Percentiles rank a stretch among this genome's conserved stretches.
Evolutionary conservation across 2,113 vertebrate genomes (phyloP).

Genomic region (Oncorhynchus masou): DNA sequence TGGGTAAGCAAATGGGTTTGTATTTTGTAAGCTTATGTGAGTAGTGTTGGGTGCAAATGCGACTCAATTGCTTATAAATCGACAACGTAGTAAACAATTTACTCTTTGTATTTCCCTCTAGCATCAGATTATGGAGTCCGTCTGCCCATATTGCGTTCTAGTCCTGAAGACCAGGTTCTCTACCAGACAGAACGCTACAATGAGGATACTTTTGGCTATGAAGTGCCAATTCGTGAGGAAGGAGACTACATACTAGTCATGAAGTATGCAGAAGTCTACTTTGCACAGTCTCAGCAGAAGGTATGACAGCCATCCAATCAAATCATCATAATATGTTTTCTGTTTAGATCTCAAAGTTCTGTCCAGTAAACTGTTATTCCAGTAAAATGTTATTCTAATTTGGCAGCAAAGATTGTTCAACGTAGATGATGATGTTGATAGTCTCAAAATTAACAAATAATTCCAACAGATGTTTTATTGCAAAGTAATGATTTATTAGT

Average conservation of each 20-base stretch:
- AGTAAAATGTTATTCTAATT: too few relatives aligned
- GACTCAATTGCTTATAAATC: not conserved
- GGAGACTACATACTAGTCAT: slow-evolving; percentile 95
- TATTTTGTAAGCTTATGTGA: not conserved
- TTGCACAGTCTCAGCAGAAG: slow-evolving; percentile 98
- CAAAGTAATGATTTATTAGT: too few relatives aligned
- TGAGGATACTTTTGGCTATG: slow-evolving; percentile 96
- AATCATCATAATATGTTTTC: not conserved
- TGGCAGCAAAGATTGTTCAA: too few relatives aligned
- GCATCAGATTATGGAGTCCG: slow-evolving; percentile 97
- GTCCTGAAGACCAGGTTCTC: slow-evolving; percentile 90
- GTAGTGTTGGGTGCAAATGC: not conserved
- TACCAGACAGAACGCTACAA: slow-evolving; percentile 98
- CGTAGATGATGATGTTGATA: too few relatives aligned
- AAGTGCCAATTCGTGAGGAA: slow-evolving; percentile 92
- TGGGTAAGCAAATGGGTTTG: not conserved
- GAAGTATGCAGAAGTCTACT: slow-evolving; percentile 98
- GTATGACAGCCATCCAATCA: slow-evolving; percentile 59
- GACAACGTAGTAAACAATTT: not conserved
- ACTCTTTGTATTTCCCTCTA: slow-evolving; percentile 42
- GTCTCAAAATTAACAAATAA: too few relatives aligned
- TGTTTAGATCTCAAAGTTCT: too few relatives aligned
- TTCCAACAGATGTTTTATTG: too few relatives aligned
- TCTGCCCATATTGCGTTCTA: slow-evolving; percentile 92
- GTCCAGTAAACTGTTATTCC: too few relatives aligned